phyloP scores from a whole-genome alignment of 2,113 vertebrate genomes.

The Poecilia latipinna region DNA sequence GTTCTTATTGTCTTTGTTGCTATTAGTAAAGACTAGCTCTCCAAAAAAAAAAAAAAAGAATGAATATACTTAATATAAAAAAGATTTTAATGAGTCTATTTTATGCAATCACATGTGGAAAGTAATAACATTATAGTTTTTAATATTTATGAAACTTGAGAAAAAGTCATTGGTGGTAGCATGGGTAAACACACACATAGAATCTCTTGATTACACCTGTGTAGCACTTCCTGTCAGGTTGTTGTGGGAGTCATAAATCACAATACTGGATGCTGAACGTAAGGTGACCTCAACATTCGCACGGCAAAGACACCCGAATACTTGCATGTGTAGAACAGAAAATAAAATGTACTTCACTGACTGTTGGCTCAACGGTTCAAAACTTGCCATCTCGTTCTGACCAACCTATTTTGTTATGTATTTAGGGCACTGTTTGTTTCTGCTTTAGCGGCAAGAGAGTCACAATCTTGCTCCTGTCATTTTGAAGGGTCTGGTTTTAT shows the following conservation, averaged over 20 bases:
- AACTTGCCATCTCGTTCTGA: neutral
- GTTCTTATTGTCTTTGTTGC: too few relatives aligned
- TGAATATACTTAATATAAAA: too few relatives aligned
- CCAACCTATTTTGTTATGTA: neutral
- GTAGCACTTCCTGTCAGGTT: constrained; percentile 24
- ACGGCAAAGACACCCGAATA: neutral
- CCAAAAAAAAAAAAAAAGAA: too few relatives aligned
- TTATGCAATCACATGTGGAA: too few relatives aligned
- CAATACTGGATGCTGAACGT: constrained; percentile 12
- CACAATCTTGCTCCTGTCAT: neutral
- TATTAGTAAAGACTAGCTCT: too few relatives aligned
- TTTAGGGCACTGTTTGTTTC: neutral
- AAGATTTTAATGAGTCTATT: too few relatives aligned
- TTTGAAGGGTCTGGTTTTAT: neutral
- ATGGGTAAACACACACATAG: neutral
- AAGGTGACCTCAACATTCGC: constrained; percentile 44
- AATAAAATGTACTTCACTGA: constrained; percentile 7
- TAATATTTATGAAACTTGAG: too few relatives aligned
- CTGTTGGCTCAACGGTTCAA: neutral
- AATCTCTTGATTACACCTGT: constrained; percentile 30
- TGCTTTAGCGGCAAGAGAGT: neutral
- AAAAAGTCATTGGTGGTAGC: too few relatives aligned
- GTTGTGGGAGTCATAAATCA: constrained; percentile 51
- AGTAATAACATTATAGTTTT: too few relatives aligned
- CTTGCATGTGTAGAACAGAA: constrained; percentile 5